Evolutionary conservation across 2,888 invertebrate genomes (phyloP), one percentile per base, ranked within the genome.

Genomic region (Smittia aterrima): DNA sequence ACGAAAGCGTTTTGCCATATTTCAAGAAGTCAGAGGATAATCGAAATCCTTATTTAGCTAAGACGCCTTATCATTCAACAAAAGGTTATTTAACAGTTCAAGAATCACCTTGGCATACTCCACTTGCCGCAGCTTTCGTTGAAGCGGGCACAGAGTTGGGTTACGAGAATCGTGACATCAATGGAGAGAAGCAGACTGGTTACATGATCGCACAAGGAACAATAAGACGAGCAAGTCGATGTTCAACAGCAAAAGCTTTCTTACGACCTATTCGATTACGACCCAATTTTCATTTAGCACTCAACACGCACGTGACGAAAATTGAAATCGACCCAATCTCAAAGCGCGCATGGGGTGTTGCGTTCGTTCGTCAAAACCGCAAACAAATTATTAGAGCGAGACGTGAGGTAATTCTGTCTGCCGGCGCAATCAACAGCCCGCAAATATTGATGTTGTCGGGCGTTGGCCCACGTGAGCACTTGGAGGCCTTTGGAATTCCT

Each of bases 361-460:
- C 94, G 80, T 94, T 92, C 79, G 82, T 90, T 1, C 87, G 92
- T 77, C 87, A 91, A 77, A 93, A 93, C 1, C 84, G 86, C 40
- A 87, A 87, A 75, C 88, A 89, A 78, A 84, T 88, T 0, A 89
- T 91, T 0, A 84, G 87, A 75, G 95, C 95, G 0, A 87, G 87
- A 72, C 92, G 92, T 78, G 95, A 95, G 82, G 88, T 97, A 0
- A 92, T 97, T 66, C 80, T 97, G 47, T 90, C 94, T 11, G 95
- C 95, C 0, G 97, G 97, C 0, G 89, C 96, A 0, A 92, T 98
- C 27, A 96, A 96, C 80, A 91, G 92, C 11, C 95, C 97, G 0
- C 96, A 97, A 80, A 83, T 98, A 71, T 83, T 98, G 75, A 94
- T 96, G 94, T 82, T 97, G 0, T 95, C 95, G 0, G 96, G 96